Evolutionary conservation across 1,140 invertebrate genomes (phyloP).

Genomic region (Pantala flavescens): DNA sequence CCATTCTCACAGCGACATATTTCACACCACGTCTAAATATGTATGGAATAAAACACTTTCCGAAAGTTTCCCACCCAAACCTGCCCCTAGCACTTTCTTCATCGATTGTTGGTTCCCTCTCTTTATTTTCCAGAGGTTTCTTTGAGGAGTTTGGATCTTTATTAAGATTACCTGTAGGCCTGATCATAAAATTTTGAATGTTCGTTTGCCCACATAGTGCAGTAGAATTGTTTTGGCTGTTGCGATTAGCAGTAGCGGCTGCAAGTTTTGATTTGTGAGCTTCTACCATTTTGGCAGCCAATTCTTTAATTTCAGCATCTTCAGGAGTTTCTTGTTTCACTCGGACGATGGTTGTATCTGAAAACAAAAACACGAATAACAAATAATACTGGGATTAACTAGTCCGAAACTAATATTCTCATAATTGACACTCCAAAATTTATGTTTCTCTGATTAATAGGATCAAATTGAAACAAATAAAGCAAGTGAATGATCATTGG

Average conservation of each 20-base stretch:
- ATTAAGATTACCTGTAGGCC: neutral
- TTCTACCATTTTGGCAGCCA: neutral
- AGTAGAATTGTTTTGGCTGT: neutral
- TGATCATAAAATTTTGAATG: neutral
- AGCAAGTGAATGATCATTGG: no score
- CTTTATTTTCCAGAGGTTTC: neutral
- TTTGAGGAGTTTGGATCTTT: neutral
- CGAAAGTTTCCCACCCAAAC: slow-evolving; percentile 82
- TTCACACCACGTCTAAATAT: slow-evolving; percentile 73
- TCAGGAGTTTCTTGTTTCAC: neutral
- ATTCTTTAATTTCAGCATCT: neutral
- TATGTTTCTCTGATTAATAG: no score
- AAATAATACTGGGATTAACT: neutral
- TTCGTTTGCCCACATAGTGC: neutral
- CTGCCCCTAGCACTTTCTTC: slow-evolving; percentile 70
- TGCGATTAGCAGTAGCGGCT: neutral
- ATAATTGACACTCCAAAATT: no score
- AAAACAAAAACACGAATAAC: neutral
- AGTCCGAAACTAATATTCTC: no score
- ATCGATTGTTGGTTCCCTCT: slow-evolving; percentile 42
- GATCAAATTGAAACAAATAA: no score
- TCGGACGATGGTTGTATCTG: neutral
- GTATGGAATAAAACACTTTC: slow-evolving; percentile 76
- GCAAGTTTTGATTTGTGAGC: neutral
- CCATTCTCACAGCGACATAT: slow-evolving; percentile 83